Evolutionary conservation across 30 jellyfish, hydroid and myxozoan genomes (phyloP).

Genomic region (Hydractinia symbiolongicarpus): DNA sequence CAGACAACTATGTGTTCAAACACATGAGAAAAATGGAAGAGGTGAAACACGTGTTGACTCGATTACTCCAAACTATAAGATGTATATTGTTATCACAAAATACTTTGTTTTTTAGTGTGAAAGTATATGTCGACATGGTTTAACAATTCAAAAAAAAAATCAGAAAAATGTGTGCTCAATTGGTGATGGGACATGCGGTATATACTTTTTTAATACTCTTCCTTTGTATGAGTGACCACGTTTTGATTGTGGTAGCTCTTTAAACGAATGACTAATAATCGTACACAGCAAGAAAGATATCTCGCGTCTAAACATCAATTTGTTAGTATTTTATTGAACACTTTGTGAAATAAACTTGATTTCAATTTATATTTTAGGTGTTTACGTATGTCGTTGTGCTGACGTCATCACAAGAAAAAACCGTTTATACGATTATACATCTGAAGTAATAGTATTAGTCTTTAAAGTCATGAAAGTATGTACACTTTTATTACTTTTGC

Average conservation of each 20-base stretch:
- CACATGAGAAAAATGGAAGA: neutral
- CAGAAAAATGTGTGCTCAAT: neutral
- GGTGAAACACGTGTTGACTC: neutral
- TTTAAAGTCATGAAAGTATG: constrained; percentile 50
- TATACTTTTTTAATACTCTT: neutral
- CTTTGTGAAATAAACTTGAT: neutral
- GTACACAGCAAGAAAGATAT: no score
- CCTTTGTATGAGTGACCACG: neutral
- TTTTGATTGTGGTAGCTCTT: no score
- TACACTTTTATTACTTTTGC: neutral
- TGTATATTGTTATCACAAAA: neutral
- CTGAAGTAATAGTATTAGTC: constrained; percentile 32
- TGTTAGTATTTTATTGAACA: neutral
- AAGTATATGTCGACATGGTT: neutral
- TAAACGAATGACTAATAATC: no score
- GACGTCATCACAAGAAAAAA: constrained; percentile 33
- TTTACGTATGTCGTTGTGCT: constrained; percentile 68
- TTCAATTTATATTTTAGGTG: constrained; percentile 34
- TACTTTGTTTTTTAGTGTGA: neutral
- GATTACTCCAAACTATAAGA: no score
- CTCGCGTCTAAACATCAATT: no score
- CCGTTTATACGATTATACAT: neutral
- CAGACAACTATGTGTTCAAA: constrained; percentile 11
- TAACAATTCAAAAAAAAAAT: neutral
- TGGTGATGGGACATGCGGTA: neutral